Base-by-base conservation (phyloP, 2,113 vertebrate genomes). In the Thunnus maccoyii region DNA sequence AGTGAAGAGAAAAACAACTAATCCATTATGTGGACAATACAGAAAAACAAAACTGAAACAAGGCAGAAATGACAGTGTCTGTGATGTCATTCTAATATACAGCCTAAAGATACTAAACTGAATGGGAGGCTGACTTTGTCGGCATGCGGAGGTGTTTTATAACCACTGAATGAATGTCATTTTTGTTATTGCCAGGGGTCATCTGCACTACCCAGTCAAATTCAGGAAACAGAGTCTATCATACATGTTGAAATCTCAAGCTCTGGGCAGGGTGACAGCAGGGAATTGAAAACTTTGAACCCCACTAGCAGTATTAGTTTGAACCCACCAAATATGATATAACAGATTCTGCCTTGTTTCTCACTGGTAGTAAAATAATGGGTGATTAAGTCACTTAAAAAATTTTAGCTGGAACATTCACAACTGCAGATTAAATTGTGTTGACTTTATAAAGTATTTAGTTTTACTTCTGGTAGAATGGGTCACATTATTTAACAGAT, bases 401-500 rank as follows among this genome's bases (percentile, higher is more conserved):
- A 69, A 36, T 60, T 67, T 52, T 12, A 54, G 52, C 62, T 60
- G 55, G 67, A 75, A 66, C 30, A 44, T 55, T 54, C 4, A 60
- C 65, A 51, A 50, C 48, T n/a, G 55, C 32, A 7, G 27, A n/a
- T 14, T 52, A 15, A 71, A 60, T 60, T 66, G 17, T 22, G 15
- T 6, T 12, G 27, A 52, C 47, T 56, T 63, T 3, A 50, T 1
- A 27, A 25, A 17, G 18, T 7, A 5, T 50, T 46, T 62, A 25
- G 50, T 72, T 1, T 41, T 44, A 78, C 41, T 57, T 50, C 30
- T 20, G 22, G 22, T 62, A 15, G 78, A 88, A 80, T 76, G 64
- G 84, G 88, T 78, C 84, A 63, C 22, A 83, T 79, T 83, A 61
- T 86, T 86, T 74, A 61, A 46, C 48, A 66, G 64, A 81, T 84